Evolutionary conservation across 2,888 invertebrate genomes (phyloP).

Genomic region (Pediacus dermestoides): DNA sequence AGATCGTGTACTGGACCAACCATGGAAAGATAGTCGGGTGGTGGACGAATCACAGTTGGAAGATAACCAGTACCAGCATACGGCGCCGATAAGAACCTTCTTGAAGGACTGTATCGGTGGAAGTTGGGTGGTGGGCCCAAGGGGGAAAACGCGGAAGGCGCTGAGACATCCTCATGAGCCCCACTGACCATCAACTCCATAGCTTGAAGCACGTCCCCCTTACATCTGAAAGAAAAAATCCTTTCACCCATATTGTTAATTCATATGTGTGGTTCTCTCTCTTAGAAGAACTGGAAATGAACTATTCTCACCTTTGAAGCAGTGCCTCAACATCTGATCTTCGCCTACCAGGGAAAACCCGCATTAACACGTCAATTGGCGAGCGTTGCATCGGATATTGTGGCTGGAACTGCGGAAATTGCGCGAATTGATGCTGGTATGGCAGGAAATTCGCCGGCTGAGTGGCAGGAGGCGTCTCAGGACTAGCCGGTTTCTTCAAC

Average conservation of each 20-base stretch:
- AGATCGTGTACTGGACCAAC: slow-evolving; percentile 47
- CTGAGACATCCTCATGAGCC: slow-evolving; percentile 36
- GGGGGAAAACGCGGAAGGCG: slow-evolving; percentile 73
- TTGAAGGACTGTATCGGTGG: slow-evolving; percentile 59
- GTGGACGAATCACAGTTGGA: slow-evolving; percentile 68
- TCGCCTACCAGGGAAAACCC: slow-evolving; percentile 86
- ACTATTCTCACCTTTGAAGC: slow-evolving; percentile 58
- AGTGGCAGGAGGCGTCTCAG: slow-evolving; percentile 48
- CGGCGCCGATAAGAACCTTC: slow-evolving; percentile 77
- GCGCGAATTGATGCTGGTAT: slow-evolving; percentile 50
- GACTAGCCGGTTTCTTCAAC: slow-evolving; percentile 62
- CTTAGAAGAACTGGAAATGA: no score
- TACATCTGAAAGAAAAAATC: slow-evolving; percentile 40
- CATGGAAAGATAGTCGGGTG: slow-evolving; percentile 45
- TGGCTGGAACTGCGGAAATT: slow-evolving; percentile 51
- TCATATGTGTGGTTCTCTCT: no score
- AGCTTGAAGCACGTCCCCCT: slow-evolving; percentile 85
- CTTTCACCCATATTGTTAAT: no score
- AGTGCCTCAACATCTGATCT: slow-evolving; percentile 82
- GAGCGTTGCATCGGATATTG: slow-evolving; percentile 58
- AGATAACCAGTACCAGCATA: slow-evolving; percentile 81
- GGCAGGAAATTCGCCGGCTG: slow-evolving; percentile 49
- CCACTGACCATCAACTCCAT: slow-evolving; percentile 83
- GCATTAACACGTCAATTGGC: slow-evolving; percentile 81
- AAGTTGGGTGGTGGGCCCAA: slow-evolving; percentile 61